Evolutionary conservation across 2,888 invertebrate genomes (phyloP).

Genomic region (Xanthia togata): DNA sequence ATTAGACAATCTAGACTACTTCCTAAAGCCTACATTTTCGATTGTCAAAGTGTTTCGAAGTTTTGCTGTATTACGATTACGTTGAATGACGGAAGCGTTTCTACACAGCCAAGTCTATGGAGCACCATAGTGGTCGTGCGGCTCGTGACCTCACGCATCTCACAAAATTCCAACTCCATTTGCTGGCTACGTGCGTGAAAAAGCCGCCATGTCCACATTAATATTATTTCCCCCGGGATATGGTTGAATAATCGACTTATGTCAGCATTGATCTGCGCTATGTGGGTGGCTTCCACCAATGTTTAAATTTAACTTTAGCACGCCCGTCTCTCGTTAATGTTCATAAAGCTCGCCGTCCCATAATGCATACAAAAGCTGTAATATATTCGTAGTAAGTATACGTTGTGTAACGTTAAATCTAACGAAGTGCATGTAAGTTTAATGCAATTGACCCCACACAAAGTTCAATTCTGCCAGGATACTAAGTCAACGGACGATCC

Average conservation of each 20-base stretch:
- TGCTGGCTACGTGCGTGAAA: constrained; percentile 84
- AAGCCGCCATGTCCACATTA: constrained; percentile 76
- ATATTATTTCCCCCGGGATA: constrained; percentile 78
- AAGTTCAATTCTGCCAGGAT: constrained; percentile 71
- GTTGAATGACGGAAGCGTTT: constrained; percentile 77
- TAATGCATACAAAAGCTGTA: constrained; percentile 15
- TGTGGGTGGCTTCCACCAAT: constrained; percentile 39
- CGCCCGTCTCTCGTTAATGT: constrained; percentile 27
- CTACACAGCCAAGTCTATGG: constrained; percentile 58
- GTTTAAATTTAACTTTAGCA: constrained; percentile 49
- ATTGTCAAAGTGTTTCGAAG: constrained; percentile 1
- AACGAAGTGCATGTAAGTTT: constrained; percentile 61
- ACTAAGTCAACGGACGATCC: constrained; percentile 75
- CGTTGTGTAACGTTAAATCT: constrained; percentile 45
- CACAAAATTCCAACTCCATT: constrained; percentile 83
- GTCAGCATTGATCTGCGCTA: constrained; percentile 56
- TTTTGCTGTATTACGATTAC: constrained; percentile 47
- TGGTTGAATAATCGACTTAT: constrained; percentile 72
- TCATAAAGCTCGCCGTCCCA: constrained; percentile 18
- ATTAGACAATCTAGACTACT: not conserved
- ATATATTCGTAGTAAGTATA: constrained; percentile 33
- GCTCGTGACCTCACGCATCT: constrained; percentile 83
- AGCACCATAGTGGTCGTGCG: constrained; percentile 72
- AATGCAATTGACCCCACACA: constrained; percentile 71
- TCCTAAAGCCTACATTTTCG: not conserved